phyloP scores from a whole-genome alignment of 2,113 vertebrate genomes.

The Plestiodon gilberti region DNA sequence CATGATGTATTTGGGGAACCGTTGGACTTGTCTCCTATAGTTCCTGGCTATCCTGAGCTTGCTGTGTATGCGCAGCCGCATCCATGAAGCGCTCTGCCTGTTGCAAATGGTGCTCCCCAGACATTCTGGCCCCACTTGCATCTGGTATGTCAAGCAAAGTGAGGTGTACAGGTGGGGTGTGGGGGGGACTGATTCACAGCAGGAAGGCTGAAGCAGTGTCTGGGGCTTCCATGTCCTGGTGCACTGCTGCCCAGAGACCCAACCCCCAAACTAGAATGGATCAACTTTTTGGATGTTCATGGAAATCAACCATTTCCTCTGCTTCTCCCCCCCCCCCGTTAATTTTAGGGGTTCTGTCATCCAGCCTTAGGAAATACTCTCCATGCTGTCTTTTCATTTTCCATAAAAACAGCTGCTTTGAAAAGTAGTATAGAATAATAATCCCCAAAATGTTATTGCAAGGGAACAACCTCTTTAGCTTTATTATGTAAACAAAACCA shows the following conservation, averaged over 20 bases:
- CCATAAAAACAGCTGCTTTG: no score
- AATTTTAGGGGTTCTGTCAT: no score
- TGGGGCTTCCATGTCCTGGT: background rate
- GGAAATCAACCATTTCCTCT: background rate
- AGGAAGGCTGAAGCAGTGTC: background rate
- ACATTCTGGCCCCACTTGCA: background rate
- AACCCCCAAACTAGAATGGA: background rate
- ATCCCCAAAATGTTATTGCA: background rate
- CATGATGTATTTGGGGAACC: background rate
- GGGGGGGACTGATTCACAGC: background rate
- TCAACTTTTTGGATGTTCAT: background rate
- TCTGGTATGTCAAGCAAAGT: background rate
- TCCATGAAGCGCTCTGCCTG: background rate
- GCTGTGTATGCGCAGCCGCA: background rate
- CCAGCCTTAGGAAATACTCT: no score
- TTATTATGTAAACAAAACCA: background rate
- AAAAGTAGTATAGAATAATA: no score
- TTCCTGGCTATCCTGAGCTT: background rate
- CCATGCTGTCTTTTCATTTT: no score
- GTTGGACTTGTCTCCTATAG: background rate
- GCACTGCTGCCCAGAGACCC: background rate
- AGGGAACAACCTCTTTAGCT: background rate
- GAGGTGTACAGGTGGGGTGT: no score
- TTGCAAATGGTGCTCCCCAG: background rate
- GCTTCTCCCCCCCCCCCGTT: no score